These are phyloP conservation scores for Urocitellus parryii DNA, from an alignment of 2,113 vertebrate genomes.

Conservation along the genomic window DNA sequence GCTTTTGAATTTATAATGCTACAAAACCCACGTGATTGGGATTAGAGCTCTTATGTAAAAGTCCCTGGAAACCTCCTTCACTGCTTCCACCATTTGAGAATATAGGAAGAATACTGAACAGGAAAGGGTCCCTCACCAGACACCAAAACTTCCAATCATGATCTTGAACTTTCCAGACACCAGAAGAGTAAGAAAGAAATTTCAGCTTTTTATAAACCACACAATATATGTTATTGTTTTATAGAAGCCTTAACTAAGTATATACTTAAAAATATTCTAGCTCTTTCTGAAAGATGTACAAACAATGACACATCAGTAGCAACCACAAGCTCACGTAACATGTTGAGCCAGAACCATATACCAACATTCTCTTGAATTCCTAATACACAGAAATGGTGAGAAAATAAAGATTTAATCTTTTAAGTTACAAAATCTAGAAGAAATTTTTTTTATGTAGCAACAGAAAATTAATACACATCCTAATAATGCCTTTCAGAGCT, in stretches of 20 bases:
- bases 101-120: not conserved
- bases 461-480: not conserved
- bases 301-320: not conserved
- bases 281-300: not conserved
- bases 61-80: not conserved
- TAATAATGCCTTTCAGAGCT: not conserved
- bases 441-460: not conserved
- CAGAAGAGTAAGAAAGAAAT: not conserved
- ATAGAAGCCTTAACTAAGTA: not conserved
- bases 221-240: not conserved
- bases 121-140: too few species aligned
- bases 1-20: not conserved
- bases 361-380: not conserved
- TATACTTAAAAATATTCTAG: not conserved
- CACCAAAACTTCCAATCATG: not conserved
- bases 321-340: not conserved
- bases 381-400: not conserved
- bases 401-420: not conserved
- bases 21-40: not conserved
- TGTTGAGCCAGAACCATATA: not conserved
- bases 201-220: not conserved
- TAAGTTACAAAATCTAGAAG: not conserved
- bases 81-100: not conserved
- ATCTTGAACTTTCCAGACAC: not conserved
- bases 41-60: not conserved